Conservation (phyloP, 2,797 vertebrate species). For the Glyptemys insculpta region DNA sequence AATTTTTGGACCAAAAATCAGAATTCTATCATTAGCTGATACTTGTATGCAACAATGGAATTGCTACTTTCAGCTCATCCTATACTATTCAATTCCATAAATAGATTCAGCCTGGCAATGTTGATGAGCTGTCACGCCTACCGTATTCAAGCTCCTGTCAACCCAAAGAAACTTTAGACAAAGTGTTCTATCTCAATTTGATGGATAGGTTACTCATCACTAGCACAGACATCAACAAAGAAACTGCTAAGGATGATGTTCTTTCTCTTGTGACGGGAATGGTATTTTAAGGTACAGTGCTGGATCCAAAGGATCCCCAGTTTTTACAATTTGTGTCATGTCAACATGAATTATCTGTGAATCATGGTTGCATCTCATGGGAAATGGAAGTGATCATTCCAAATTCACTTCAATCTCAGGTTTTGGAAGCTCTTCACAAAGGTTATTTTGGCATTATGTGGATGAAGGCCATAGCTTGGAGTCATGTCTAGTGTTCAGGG, state of each 20-base stretch:
- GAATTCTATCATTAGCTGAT: no score
- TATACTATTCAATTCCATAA: no score
- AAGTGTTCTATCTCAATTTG: neutral
- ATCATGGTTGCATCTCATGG: neutral
- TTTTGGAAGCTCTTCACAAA: no score
- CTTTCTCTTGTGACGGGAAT: neutral
- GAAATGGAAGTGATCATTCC: neutral
- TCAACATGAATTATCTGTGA: neutral
- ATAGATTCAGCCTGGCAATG: no score
- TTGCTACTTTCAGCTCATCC: no score
- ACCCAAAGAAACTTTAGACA: neutral
- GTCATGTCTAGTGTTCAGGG: no score
- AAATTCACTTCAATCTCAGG: no score
- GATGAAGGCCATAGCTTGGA: no score
- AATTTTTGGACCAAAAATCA: no score
- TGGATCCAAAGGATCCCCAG: neutral
- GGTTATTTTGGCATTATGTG: no score
- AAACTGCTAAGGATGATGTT: neutral
- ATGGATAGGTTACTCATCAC: neutral
- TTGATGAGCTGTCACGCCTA: neutral
- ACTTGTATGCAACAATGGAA: no score
- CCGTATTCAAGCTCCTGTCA: neutral
- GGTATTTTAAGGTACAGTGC: neutral
- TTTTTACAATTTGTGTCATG: neutral
- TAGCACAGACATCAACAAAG: neutral